Percentiles rank a stretch among this genome's conserved stretches.
phyloP scores from a whole-genome alignment of 2,888 invertebrate species.

The Lepidocyrtoides sp. region DNA sequence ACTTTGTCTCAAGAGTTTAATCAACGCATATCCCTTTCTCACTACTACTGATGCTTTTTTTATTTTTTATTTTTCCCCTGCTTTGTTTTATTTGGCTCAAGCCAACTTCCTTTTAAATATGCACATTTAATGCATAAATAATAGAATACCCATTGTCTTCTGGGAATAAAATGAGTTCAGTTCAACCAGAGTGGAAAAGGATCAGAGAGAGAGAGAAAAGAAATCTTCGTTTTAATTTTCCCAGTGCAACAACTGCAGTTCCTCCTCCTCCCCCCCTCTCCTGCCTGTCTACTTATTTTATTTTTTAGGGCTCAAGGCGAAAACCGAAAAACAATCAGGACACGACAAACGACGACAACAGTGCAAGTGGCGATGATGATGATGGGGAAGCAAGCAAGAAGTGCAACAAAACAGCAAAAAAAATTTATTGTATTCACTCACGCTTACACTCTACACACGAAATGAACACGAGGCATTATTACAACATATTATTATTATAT shows the following conservation, averaged over 20 bases:
- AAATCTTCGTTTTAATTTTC: not conserved
- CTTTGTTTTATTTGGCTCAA: no score
- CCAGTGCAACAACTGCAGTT: not conserved
- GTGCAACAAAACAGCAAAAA: no score
- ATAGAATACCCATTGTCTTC: conserved; percentile 40
- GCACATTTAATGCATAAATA: conserved; percentile 50
- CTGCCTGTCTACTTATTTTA: not conserved
- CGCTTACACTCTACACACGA: not conserved
- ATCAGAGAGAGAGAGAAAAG: not conserved
- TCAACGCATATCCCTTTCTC: not conserved
- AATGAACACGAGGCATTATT: not conserved
- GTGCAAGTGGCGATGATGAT: not conserved
- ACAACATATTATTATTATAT: no score
- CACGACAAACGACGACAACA: not conserved
- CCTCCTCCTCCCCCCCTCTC: no score
- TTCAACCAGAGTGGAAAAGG: not conserved
- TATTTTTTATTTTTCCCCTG: no score
- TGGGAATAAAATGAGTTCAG: conserved; percentile 29
- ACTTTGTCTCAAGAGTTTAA: not conserved
- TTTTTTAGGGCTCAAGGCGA: conserved; percentile 21
- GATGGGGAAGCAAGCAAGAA: not conserved
- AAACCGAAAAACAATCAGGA: conserved; percentile 27
- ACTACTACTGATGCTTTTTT: not conserved
- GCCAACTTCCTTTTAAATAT: conserved; percentile 29
- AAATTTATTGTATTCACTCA: no score